Base-by-base conservation (phyloP, 2,113 vertebrate genomes). In the Nerophis ophidion region DNA sequence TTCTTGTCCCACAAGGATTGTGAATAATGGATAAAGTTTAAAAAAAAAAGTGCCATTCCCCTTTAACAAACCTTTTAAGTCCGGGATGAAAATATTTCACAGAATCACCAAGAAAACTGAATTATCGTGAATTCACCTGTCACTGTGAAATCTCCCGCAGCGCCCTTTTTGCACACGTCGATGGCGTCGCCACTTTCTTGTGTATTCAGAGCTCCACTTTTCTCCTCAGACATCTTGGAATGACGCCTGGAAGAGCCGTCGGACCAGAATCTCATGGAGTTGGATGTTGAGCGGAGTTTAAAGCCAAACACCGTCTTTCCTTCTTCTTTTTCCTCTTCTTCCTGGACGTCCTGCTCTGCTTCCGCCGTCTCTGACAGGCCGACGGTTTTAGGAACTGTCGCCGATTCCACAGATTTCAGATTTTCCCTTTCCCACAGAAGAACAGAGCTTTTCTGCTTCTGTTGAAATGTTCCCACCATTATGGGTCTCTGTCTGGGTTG, bases 231-330 rank as follows among this genome's bases (percentile, higher is more conserved):
- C 0, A 88, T 86, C 33, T 82, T 36, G 45, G 82, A 68, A 5
- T 68, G 68, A 17, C 78, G 81, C 1, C 64, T 48, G 11, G 59
- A 34, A 14, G 83, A 75, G 52, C 81, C 70, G 15, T 87, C 81
- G 0, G 90, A 81, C 54, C 75, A 84, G 4, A 85, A 82, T 80
- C 79, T 92, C 56, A 91, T 60, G 1, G 91, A 93, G 45, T 91
- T 84, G 4, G 93, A 93, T 0, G 92, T 96, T 68, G 93, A 92
- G 60, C 95, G 93, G 26, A 99, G 91, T 77, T 93, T 96, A 46
- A 96, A 75, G 12, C 92, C 92, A 76, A 96, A 98, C 17, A 90
- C 81, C 35, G 57, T 88, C 77, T 78, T 91, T 45, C 86, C 81
- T 48, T 91, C 90, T 6, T 72, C 66, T 16, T 78, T 91, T 46